These are phyloP conservation scores for Momotus momota DNA, from an alignment of 2,797 vertebrate species.

Conservation along the genomic window DNA sequence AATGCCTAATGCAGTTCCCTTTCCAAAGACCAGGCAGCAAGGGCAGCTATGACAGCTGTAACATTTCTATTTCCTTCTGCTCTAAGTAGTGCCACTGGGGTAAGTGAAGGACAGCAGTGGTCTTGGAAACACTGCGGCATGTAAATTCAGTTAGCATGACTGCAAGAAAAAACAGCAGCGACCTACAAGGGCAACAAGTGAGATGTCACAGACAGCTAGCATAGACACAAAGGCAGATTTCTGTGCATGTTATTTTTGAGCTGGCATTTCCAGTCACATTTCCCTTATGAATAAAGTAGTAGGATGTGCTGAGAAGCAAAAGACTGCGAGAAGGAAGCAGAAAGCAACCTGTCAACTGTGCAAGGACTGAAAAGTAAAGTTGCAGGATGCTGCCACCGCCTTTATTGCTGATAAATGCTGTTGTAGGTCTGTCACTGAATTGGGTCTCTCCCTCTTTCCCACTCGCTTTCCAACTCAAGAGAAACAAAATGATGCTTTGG, in stretches of 20 bases:
- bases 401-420: neutral
- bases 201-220: conserved; percentile 59
- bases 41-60: conserved; percentile 62
- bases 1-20: conserved; percentile 27
- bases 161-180: conserved; percentile 5
- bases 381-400: neutral
- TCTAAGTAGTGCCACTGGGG: conserved; percentile 48
- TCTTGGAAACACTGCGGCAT: conserved; percentile 52
- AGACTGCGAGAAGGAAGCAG: neutral
- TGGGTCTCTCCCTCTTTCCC: neutral
- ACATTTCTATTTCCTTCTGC: conserved; percentile 67
- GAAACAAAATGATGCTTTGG: neutral
- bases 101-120: conserved; percentile 68
- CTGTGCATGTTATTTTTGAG: conserved; percentile 48
- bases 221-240: conserved; percentile 61
- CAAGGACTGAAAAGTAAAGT: neutral
- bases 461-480: neutral
- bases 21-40: conserved; percentile 59
- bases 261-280: conserved; percentile 51
- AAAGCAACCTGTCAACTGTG: neutral
- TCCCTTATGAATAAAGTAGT: conserved; percentile 16
- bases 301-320: conserved; percentile 27
- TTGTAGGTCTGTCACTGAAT: neutral
- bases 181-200: conserved; percentile 43
- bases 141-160: conserved; percentile 71